Evolutionary conservation across 2,797 vertebrate genomes (phyloP).

Genomic region (Pseudochaenichthys georgianus): DNA sequence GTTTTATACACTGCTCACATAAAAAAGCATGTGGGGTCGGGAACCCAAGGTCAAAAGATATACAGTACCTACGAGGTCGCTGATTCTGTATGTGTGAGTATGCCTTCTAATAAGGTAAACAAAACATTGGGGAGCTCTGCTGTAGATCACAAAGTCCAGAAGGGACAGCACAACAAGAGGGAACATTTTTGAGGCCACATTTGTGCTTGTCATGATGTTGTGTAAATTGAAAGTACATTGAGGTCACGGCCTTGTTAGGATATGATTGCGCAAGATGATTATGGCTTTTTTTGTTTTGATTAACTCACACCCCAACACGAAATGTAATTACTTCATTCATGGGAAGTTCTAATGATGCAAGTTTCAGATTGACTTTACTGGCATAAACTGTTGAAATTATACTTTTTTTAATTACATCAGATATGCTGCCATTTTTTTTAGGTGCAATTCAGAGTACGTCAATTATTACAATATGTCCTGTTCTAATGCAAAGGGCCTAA

Average conservation of each 20-base stretch:
- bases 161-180: background rate
- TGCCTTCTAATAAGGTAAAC: background rate
- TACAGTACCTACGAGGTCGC: no score
- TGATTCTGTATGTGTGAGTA: no score
- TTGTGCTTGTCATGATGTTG: background rate
- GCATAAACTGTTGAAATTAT: conserved; percentile 5
- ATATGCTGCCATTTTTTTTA: background rate
- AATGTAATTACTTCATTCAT: background rate
- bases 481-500: background rate
- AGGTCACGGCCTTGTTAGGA: background rate
- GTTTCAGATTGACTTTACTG: background rate
- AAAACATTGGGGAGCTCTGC: background rate
- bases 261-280: background rate
- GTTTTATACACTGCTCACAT: background rate
- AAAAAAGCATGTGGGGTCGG: background rate
- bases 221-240: background rate
- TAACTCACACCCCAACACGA: background rate
- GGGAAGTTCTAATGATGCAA: background rate
- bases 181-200: conserved; percentile 1
- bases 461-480: background rate
- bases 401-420: conserved; percentile 2
- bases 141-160: background rate
- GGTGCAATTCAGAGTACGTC: background rate
- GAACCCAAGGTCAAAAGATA: no score
- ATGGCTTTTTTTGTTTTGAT: conserved; percentile 4